Conservation (phyloP, 2,888 invertebrate genomes). For the Pantelozetes paolii region DNA sequence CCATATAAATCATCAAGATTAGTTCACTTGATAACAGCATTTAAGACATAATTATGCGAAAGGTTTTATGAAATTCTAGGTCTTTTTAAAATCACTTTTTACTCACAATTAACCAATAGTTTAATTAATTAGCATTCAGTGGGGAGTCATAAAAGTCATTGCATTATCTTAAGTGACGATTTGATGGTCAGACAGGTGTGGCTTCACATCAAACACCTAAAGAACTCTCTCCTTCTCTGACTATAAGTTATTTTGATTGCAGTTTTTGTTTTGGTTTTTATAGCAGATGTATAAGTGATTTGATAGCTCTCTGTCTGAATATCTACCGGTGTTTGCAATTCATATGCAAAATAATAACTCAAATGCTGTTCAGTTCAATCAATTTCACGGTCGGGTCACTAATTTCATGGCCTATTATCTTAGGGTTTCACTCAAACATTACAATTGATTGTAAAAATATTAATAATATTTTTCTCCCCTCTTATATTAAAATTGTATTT, state of each 20-base stretch:
- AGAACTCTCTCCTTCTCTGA: not conserved
- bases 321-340: not conserved
- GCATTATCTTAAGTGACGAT: not conserved
- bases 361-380: too few species aligned
- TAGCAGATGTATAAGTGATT: not conserved
- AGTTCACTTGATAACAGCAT: too few species aligned
- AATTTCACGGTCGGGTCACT: conserved; percentile 19
- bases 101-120: too few species aligned
- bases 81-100: too few species aligned
- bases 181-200: conserved; percentile 5
- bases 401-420: conserved; percentile 9
- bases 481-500: not conserved
- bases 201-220: not conserved
- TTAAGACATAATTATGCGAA: too few species aligned
- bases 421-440: not conserved
- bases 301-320: not conserved
- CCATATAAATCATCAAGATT: too few species aligned
- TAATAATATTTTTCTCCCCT: not conserved
- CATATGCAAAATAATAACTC: too few species aligned
- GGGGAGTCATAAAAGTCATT: too few species aligned
- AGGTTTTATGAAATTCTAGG: too few species aligned
- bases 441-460: not conserved
- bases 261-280: not conserved
- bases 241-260: not conserved
- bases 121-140: too few species aligned